phyloP scores from a whole-genome alignment of 2,888 invertebrate species.

The Trachelus tabidus region DNA sequence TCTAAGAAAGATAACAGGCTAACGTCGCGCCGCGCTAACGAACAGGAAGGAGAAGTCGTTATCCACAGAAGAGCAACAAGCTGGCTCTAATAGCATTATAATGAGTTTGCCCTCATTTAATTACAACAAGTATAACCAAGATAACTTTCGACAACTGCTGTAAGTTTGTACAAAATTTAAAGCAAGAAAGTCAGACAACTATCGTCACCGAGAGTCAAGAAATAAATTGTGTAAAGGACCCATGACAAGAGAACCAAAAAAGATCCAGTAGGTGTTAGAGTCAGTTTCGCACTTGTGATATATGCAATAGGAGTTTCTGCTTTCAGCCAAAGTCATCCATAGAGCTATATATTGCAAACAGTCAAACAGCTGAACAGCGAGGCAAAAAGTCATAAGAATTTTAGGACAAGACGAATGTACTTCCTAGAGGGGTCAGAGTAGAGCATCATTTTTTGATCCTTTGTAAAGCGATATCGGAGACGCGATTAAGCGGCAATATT shows the following conservation, averaged over 20 bases:
- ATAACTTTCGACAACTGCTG: background rate
- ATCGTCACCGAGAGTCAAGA: background rate
- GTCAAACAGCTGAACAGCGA: background rate
- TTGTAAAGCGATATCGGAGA: slow-evolving; percentile 5
- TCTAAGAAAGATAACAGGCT: background rate
- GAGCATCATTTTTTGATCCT: background rate
- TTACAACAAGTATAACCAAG: background rate
- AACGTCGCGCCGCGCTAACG: background rate
- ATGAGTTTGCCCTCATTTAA: slow-evolving; percentile 20
- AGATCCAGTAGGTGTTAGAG: background rate
- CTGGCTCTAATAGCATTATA: slow-evolving; percentile 22
- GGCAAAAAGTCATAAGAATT: background rate
- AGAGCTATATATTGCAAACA: too few species aligned
- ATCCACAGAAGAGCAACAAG: slow-evolving; percentile 20
- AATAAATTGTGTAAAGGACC: background rate
- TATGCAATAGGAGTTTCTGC: background rate
- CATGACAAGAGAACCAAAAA: background rate
- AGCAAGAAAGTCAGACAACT: background rate
- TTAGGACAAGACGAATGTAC: background rate
- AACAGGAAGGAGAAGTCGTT: slow-evolving; percentile 13
- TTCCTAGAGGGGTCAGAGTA: background rate
- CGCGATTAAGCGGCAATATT: slow-evolving; percentile 20
- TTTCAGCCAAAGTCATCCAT: background rate
- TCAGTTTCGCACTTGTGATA: background rate
- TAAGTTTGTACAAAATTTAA: background rate